phyloP scores from a whole-genome alignment of 2,797 vertebrate genomes.

The Varecia variegata region DNA sequence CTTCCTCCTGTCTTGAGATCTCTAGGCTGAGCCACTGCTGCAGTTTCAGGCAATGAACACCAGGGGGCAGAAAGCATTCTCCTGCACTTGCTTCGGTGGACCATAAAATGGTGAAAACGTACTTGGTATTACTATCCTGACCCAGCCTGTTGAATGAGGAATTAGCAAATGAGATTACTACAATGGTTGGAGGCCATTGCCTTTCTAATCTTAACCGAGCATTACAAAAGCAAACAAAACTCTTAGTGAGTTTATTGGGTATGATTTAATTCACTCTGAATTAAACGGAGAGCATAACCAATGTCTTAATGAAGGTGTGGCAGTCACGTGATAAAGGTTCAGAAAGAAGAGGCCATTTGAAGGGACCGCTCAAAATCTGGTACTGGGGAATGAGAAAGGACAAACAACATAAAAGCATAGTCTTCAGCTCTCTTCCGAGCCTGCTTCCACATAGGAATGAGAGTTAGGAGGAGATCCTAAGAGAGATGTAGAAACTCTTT shows the following conservation, averaged over 20 bases:
- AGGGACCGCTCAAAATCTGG: neutral
- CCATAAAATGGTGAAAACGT: neutral
- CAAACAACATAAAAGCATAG: neutral
- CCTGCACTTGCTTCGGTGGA: neutral
- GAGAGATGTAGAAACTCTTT: neutral
- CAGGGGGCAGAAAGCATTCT: constrained; percentile 65
- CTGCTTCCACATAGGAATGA: neutral
- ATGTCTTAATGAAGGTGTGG: neutral
- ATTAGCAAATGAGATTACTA: neutral
- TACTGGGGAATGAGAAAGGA: neutral
- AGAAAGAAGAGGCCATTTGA: neutral
- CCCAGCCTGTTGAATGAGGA: neutral
- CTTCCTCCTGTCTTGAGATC: neutral
- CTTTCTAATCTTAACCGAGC: neutral
- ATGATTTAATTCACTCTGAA: neutral
- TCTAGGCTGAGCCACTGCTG: neutral
- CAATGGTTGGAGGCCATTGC: accelerated
- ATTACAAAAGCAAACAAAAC: neutral
- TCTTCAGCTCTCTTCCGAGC: neutral
- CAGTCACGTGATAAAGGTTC: neutral
- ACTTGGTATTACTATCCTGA: neutral
- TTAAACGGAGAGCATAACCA: neutral
- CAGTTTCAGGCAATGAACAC: neutral
- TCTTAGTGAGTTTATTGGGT: accelerated
- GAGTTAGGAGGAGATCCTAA: neutral